Evolutionary conservation across 2,113 vertebrate species (phyloP).

Genomic region (Nothoprocta perdicaria): DNA sequence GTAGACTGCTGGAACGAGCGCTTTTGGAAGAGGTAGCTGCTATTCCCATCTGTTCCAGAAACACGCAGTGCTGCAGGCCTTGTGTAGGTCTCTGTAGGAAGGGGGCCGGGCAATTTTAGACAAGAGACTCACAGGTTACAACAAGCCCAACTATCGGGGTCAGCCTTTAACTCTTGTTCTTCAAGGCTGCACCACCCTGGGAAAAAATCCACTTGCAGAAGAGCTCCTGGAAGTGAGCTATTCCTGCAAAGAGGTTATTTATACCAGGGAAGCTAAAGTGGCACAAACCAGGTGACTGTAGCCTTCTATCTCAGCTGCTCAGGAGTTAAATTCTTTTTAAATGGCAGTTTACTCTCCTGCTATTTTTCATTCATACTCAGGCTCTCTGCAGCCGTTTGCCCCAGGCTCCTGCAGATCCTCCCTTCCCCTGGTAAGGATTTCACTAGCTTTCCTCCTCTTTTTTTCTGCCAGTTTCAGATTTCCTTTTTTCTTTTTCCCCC

Average conservation of each 20-base stretch:
- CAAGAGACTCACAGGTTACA: background rate
- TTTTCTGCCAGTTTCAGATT: background rate
- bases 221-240: background rate
- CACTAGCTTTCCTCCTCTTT: background rate
- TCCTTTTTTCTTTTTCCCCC: background rate
- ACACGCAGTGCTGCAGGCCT: no score
- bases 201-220: background rate
- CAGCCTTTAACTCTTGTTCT: background rate
- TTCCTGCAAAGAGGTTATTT: background rate
- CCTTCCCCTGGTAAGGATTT: background rate
- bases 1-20: conserved; percentile 72
- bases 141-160: background rate
- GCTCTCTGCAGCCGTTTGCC: no score
- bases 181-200: background rate
- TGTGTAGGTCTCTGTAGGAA: background rate
- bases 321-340: background rate
- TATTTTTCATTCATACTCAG: no score
- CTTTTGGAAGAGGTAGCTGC: conserved; percentile 47
- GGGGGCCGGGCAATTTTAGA: no score
- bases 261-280: background rate
- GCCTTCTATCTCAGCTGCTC: background rate
- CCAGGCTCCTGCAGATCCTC: background rate
- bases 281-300: background rate
- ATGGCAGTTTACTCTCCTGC: background rate
- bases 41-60: background rate